Conservation (phyloP, 2,797 vertebrate species). For the Telmatherina bonti region DNA sequence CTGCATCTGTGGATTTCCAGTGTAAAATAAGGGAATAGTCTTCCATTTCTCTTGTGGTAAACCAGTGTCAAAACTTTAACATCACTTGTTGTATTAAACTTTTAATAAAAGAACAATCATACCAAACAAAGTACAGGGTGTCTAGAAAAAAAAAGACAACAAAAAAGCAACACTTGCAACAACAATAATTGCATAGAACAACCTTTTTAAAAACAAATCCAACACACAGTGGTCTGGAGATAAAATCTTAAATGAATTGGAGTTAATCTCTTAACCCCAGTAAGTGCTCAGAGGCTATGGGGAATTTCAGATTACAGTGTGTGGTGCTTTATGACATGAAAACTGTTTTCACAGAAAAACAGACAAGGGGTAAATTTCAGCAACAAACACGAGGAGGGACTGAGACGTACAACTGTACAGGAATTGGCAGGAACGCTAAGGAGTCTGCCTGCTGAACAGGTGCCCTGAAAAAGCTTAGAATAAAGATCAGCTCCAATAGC, state of each 20-base stretch:
- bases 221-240: constrained; percentile 64
- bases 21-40: constrained; percentile 10
- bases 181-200: constrained; percentile 86
- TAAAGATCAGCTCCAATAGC: constrained; percentile 14
- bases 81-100: constrained; percentile 64
- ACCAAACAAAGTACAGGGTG: constrained; percentile 79
- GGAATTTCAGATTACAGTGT: constrained; percentile 56
- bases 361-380: constrained; percentile 31
- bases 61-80: constrained; percentile 4
- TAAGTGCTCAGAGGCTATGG: constrained; percentile 68
- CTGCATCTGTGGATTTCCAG: constrained; percentile 49
- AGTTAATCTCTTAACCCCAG: constrained; percentile 40
- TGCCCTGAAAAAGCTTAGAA: background rate
- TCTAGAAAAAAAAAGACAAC: constrained; percentile 64
- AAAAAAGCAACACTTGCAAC: constrained; percentile 73
- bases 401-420: constrained; percentile 51
- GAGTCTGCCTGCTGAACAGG: constrained; percentile 6
- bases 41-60: constrained; percentile 28
- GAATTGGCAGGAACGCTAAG: constrained; percentile 27
- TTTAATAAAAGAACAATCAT: constrained; percentile 86
- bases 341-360: constrained; percentile 39
- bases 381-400: constrained; percentile 33
- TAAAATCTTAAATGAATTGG: constrained; percentile 46
- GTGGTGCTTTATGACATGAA: constrained; percentile 45
- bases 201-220: constrained; percentile 39